Evolutionary conservation across 2,888 invertebrate species (phyloP).

Genomic region (Dryocosmus kuriphilus): DNA sequence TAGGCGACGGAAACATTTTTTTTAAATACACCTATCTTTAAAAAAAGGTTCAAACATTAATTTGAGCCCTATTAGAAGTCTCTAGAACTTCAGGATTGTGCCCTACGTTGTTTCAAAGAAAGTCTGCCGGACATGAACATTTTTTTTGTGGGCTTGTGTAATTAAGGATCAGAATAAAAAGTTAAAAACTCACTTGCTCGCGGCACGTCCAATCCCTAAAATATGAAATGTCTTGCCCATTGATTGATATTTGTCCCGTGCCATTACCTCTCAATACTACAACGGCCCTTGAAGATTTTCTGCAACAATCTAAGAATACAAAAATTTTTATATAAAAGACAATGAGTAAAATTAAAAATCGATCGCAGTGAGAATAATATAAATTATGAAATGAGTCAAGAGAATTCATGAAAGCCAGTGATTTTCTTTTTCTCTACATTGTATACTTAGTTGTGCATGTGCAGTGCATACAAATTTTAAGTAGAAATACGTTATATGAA

Average conservation of each 20-base stretch:
- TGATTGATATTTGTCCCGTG: conserved; percentile 89
- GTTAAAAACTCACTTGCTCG: conserved; percentile 84
- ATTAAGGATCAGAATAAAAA: conserved; percentile 25
- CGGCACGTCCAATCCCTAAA: conserved; percentile 85
- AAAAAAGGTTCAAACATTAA: no score
- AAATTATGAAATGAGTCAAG: background rate
- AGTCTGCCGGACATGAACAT: no score
- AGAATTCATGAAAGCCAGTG: no score
- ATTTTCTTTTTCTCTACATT: no score
- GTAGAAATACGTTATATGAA: background rate
- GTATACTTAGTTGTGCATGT: background rate
- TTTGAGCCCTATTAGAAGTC: no score
- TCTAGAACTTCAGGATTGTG: no score
- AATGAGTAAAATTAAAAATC: conserved; percentile 28
- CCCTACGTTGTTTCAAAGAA: no score
- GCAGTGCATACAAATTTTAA: background rate
- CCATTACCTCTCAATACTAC: conserved; percentile 91
- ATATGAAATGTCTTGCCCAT: conserved; percentile 88
- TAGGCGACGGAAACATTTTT: no score
- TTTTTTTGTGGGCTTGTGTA: no score
- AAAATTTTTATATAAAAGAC: conserved; percentile 8
- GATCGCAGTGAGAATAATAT: conserved; percentile 2
- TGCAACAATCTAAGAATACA: conserved; percentile 81
- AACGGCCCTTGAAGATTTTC: conserved; percentile 86
- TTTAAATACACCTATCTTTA: no score